Percentiles rank a stretch among this genome's conserved stretches.
These are phyloP conservation scores for Megalops atlanticus DNA, from an alignment of 2,113 vertebrate species.

Conservation along the genomic window DNA sequence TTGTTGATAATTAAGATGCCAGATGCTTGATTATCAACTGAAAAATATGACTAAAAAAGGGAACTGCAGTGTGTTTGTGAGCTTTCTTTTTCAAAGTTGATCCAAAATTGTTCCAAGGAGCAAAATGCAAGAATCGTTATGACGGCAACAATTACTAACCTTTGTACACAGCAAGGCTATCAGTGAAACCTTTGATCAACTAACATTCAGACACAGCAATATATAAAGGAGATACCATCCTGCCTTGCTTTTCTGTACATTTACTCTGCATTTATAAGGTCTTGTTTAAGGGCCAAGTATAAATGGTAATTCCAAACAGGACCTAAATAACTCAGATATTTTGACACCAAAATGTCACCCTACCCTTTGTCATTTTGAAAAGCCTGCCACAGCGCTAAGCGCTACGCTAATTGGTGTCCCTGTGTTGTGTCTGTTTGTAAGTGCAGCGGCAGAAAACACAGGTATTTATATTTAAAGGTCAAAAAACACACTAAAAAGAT, in stretches of 20 bases:
- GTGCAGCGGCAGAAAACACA: conserved; percentile 43
- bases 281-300: background rate
- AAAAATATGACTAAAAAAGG: too few species aligned
- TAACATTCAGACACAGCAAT: too few species aligned
- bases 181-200: too few species aligned
- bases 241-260: background rate
- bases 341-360: conserved; percentile 66
- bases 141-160: background rate
- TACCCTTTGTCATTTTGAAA: conserved; percentile 67
- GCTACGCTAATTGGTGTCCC: conserved; percentile 67
- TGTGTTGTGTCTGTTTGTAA: conserved; percentile 41
- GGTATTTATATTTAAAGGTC: conserved; percentile 30
- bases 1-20: conserved; percentile 59
- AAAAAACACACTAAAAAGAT: conserved; percentile 41
- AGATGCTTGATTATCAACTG: too few species aligned
- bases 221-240: too few species aligned
- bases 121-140: background rate
- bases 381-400: conserved; percentile 57
- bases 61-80: background rate
- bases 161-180: too few species aligned
- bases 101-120: background rate
- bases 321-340: conserved; percentile 43
- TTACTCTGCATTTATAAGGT: background rate
- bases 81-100: background rate
- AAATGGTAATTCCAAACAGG: conserved; percentile 55